Evolutionary conservation across 2,113 vertebrate genomes (phyloP), one percentile per base, ranked within the genome.

Genomic region (Phaethon lepturus): DNA sequence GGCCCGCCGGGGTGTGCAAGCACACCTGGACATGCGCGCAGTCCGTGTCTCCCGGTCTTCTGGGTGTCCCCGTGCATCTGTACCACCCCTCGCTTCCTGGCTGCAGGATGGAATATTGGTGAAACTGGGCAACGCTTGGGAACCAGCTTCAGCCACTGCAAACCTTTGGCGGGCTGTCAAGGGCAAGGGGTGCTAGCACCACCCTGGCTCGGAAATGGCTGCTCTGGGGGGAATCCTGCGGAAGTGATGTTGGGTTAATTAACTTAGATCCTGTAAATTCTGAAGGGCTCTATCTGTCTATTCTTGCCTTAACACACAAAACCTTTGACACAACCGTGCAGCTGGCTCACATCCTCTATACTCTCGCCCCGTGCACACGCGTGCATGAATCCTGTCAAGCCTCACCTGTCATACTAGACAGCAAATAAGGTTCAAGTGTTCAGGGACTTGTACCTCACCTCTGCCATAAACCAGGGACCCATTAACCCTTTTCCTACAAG

Each of bases 331-430:
- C 31, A 17, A 6, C 28, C 3, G 10, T 52, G 33, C n/a, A 13
- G 56, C 23, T 5, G 3, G 11, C n/a, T 40, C 33, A 3, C 40
- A 3, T 11, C 55, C 28, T 44, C 44, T 6, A 0, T 18, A 47
- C 24, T 55, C 62, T 33, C 5, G 1, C 58, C 15, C 44, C 1
- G 1, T 2, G 10, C 25, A 8, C 28, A 7, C 0, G 1, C 20
- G 0, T 1, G 8, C 2, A 2, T 1, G 28, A 59, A 6, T 26
- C 6, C 50, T 17, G 29, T 1, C 44, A 4, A 31, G 72, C 22
- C 47, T 24, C 68, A 3, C 31, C 23, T 7, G 23, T 7, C 33
- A 2, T 2, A 2, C 10, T 1, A 7, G 60, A 11, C 50, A 28
- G 5, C 40, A 17, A 40, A 25, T 22, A 50, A 49, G 8, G 25